These are phyloP conservation scores for Campylomormyrus tamandua DNA, from an alignment of 2,113 vertebrate species.

Conservation along the genomic window DNA sequence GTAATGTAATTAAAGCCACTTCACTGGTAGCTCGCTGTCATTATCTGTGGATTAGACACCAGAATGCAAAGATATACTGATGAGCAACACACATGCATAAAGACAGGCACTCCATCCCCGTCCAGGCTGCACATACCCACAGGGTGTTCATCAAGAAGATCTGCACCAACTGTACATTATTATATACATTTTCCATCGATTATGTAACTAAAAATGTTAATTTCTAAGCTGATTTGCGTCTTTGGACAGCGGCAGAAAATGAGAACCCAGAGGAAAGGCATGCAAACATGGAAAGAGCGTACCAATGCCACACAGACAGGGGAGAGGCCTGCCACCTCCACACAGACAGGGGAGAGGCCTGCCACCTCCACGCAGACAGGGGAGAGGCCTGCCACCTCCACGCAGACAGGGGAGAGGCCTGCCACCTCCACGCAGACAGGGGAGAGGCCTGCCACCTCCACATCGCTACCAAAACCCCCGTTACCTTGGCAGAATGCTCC, in stretches of 20 bases:
- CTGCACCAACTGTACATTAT: background rate
- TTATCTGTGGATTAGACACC: background rate
- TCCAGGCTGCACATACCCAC: background rate
- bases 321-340: background rate
- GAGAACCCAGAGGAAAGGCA: background rate
- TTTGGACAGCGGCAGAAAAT: background rate
- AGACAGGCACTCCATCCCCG: background rate
- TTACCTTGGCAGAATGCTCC: conserved; percentile 96
- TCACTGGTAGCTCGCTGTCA: background rate
- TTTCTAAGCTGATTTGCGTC: background rate
- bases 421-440: background rate
- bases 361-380: background rate
- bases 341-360: background rate
- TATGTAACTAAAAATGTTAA: background rate
- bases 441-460: background rate
- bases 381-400: background rate
- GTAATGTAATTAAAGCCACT: conserved; percentile 14
- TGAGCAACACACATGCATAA: background rate
- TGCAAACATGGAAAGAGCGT: background rate
- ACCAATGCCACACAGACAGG: background rate
- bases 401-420: background rate
- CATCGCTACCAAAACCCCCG: background rate
- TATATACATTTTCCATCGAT: background rate
- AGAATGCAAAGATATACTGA: background rate
- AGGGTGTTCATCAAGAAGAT: background rate